Evolutionary conservation across 2,888 invertebrate species (phyloP).

Genomic region (Seladonia tumulorum): DNA sequence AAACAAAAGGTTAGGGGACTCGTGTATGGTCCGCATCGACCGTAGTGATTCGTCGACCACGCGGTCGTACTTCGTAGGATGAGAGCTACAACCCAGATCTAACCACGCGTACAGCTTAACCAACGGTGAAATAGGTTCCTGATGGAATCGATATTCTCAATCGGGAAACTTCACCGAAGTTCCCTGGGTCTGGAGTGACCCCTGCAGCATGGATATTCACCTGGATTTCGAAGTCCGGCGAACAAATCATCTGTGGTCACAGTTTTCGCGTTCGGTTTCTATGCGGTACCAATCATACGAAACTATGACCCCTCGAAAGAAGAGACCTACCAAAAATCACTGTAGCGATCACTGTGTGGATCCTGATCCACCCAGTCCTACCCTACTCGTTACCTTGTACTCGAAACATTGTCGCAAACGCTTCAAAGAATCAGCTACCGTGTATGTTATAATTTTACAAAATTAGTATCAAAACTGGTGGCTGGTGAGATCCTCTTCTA

Average conservation of each 20-base stretch:
- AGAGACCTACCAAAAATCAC: background rate
- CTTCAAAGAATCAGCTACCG: background rate
- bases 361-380: background rate
- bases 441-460: too few species aligned
- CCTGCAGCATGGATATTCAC: background rate
- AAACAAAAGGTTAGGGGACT: background rate
- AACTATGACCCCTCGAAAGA: background rate
- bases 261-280: background rate
- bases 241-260: background rate
- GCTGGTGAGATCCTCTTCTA: too few species aligned
- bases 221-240: background rate
- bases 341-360: too few species aligned
- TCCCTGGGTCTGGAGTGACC: background rate
- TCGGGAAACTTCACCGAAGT: background rate
- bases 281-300: background rate
- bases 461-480: too few species aligned
- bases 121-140: constrained; percentile 11
- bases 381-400: background rate
- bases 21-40: background rate
- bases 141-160: background rate
- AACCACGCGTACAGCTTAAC: constrained; percentile 11
- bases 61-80: background rate
- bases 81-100: background rate
- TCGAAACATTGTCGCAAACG: background rate
- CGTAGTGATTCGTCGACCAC: background rate